Conservation (phyloP, 2,888 invertebrate genomes). For the Osedax frankpressi region DNA sequence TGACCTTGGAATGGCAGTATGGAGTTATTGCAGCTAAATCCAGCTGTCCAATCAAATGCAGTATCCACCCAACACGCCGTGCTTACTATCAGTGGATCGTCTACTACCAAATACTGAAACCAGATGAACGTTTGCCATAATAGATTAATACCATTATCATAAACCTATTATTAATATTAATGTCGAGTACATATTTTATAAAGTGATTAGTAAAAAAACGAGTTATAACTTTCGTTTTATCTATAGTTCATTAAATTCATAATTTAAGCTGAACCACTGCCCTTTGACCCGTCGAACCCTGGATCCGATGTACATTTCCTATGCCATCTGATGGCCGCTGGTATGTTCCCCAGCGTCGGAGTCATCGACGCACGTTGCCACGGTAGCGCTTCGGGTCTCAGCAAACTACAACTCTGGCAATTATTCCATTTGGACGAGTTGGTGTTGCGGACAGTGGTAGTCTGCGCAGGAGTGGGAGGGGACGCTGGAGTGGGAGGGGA, state of each 20-base stretch:
- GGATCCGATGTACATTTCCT: conserved; percentile 34
- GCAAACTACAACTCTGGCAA: conserved; percentile 43
- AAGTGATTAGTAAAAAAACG: too few species aligned
- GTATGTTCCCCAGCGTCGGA: conserved; percentile 42
- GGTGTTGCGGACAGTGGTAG: too few species aligned
- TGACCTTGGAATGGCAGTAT: conserved; percentile 33
- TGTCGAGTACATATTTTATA: too few species aligned
- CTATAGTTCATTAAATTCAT: too few species aligned
- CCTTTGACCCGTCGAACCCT: not conserved
- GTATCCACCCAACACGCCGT: conserved; percentile 34
- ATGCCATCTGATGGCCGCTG: conserved; percentile 40
- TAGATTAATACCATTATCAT: too few species aligned
- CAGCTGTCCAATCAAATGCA: conserved; percentile 33
- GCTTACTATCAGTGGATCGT: conserved; percentile 40
- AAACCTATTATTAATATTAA: too few species aligned
- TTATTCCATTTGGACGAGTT: conserved; percentile 43
- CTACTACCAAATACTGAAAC: conserved; percentile 38
- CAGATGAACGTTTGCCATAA: conserved; percentile 32
- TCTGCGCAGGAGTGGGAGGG: too few species aligned
- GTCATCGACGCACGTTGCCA: conserved; percentile 41
- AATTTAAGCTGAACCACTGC: not conserved
- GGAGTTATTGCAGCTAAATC: conserved; percentile 39
- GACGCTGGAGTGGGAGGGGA: too few species aligned
- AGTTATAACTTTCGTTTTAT: too few species aligned
- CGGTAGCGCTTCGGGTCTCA: conserved; percentile 40